Percentiles rank a stretch among this genome's conserved stretches.
phyloP scores from a whole-genome alignment of 2,888 invertebrate species.

The Digitonthophagus gazella region DNA sequence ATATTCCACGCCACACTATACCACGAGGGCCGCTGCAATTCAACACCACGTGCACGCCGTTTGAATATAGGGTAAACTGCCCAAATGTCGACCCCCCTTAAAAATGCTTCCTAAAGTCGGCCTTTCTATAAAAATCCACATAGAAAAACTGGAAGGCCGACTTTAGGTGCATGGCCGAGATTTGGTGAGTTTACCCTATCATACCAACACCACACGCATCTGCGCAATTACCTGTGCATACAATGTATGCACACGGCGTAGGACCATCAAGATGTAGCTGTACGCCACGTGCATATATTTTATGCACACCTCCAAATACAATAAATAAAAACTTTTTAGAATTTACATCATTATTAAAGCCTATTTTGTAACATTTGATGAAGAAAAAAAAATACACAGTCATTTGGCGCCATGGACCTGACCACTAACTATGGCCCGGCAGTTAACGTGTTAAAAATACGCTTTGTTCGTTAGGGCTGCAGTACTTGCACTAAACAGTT shows the following conservation, averaged over 20 bases:
- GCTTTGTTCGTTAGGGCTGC: too few relatives aligned
- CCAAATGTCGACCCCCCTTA: too few relatives aligned
- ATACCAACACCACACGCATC: not conserved
- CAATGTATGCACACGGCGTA: not conserved
- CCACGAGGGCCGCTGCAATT: slow-evolving; percentile 1
- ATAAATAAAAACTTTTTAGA: not conserved
- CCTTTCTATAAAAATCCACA: too few relatives aligned
- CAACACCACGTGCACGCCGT: not conserved
- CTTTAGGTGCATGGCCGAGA: too few relatives aligned
- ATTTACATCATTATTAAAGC: not conserved
- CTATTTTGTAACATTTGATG: not conserved
- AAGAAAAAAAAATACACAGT: not conserved
- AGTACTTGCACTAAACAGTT: too few relatives aligned
- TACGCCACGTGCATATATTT: slow-evolving; percentile 6
- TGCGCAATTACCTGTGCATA: slow-evolving; percentile 10
- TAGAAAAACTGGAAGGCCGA: too few relatives aligned
- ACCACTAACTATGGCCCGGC: too few relatives aligned
- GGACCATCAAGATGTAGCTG: slow-evolving; percentile 7
- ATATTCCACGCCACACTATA: not conserved
- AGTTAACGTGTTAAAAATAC: too few relatives aligned
- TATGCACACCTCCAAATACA: slow-evolving; percentile 10
- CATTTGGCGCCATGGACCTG: too few relatives aligned
- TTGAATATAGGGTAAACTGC: too few relatives aligned
- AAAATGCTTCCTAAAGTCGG: too few relatives aligned
- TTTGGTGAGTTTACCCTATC: too few relatives aligned